phyloP scores from a whole-genome alignment of 2,113 vertebrate genomes.

The Donacobius atricapilla region DNA sequence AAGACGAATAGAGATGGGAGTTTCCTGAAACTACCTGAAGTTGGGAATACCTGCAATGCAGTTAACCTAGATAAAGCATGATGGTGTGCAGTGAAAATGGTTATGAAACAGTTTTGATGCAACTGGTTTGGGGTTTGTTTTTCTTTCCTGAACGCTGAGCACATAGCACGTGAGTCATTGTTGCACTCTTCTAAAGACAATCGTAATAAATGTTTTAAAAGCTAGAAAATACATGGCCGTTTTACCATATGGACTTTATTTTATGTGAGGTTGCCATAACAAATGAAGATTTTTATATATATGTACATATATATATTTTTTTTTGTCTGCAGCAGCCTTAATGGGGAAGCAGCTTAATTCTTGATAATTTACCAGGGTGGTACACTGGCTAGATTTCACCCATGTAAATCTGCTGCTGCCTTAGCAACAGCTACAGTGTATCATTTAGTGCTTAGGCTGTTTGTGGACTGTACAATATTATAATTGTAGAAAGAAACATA shows the following conservation, averaged over 20 bases:
- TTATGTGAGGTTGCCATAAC: not conserved
- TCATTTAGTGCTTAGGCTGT: slow-evolving; percentile 60
- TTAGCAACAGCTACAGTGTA: slow-evolving; percentile 41
- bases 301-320: no score
- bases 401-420: slow-evolving; percentile 27
- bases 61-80: not conserved
- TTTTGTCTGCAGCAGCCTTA: not conserved
- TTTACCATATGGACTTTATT: not conserved
- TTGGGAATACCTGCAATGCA: not conserved
- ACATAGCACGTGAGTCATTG: rapidly evolving
- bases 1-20: not conserved
- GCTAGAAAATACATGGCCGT: not conserved
- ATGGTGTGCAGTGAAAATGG: not conserved
- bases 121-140: not conserved
- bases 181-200: rapidly evolving
- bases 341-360: slow-evolving; percentile 25
- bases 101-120: not conserved
- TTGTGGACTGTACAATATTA: slow-evolving; percentile 35
- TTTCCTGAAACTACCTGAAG: not conserved
- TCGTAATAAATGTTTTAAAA: not conserved
- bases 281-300: not conserved
- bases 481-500: slow-evolving; percentile 30
- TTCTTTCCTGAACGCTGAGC: not conserved
- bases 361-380: slow-evolving; percentile 3
- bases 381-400: not conserved